These are phyloP conservation scores for Drosophila littoralis DNA, from an alignment of 1,140 invertebrate species.

Conservation along the genomic window DNA sequence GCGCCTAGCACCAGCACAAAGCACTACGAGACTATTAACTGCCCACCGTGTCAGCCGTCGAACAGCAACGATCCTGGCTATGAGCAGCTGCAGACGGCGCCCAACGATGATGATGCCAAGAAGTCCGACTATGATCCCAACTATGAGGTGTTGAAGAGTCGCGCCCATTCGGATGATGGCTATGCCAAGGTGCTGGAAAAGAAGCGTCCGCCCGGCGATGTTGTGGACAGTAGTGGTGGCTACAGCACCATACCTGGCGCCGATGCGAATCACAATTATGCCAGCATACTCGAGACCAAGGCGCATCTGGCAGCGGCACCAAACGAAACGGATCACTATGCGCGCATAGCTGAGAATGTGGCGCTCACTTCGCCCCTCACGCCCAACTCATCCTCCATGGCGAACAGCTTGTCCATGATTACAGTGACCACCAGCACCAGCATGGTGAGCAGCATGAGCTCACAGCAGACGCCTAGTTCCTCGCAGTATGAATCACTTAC, in stretches of 20 bases:
- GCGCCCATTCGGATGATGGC: slow-evolving; percentile 73
- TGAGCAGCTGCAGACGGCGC: slow-evolving; percentile 85
- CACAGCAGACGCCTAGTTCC: slow-evolving; percentile 57
- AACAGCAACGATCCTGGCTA: slow-evolving; percentile 87
- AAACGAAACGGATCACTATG: slow-evolving; percentile 71
- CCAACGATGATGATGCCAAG: slow-evolving; percentile 58
- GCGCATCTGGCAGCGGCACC: slow-evolving; percentile 8
- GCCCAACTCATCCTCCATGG: slow-evolving; percentile 53
- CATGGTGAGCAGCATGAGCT: slow-evolving; percentile 49
- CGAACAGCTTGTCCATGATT: slow-evolving; percentile 52
- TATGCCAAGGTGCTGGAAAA: slow-evolving; percentile 85
- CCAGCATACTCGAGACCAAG: slow-evolving; percentile 80
- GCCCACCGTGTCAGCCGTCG: slow-evolving; percentile 47
- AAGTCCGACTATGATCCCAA: slow-evolving; percentile 87
- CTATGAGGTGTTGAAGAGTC: slow-evolving; percentile 88
- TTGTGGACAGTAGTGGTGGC: slow-evolving; percentile 54
- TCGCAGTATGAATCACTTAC: slow-evolving; percentile 89
- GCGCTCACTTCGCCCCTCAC: slow-evolving; percentile 66
- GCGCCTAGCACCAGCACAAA: slow-evolving; percentile 56
- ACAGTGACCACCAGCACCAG: slow-evolving; percentile 68
- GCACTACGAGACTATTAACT: slow-evolving; percentile 81
- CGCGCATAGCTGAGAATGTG: slow-evolving; percentile 68
- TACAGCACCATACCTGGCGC: slow-evolving; percentile 78
- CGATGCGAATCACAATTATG: slow-evolving; percentile 83
- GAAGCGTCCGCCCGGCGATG: slow-evolving; percentile 57